Evolutionary conservation across 2,797 vertebrate genomes (phyloP).

Genomic region (Peromyscus aztecus): DNA sequence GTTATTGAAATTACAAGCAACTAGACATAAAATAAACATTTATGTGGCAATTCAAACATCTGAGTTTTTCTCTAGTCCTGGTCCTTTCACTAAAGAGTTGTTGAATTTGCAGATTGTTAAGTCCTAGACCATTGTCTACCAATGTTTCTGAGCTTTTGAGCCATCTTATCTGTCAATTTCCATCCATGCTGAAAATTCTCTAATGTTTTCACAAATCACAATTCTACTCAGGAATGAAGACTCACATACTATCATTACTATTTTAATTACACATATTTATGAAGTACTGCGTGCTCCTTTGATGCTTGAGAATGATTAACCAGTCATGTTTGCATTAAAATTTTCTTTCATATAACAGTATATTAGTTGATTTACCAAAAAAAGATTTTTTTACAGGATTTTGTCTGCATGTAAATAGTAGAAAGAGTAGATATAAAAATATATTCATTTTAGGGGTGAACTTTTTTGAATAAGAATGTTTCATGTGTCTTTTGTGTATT

Average conservation of each 20-base stretch:
- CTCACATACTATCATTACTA: not conserved
- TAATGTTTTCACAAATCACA: conserved; percentile 28
- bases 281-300: not conserved
- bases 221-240: not conserved
- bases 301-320: not conserved
- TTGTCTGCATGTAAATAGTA: not conserved
- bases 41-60: not conserved
- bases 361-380: conserved; percentile 29
- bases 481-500: not conserved
- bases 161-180: not conserved
- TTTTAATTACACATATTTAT: not conserved
- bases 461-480: not conserved
- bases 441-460: not conserved
- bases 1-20: conserved; percentile 31
- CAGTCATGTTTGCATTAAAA: not conserved
- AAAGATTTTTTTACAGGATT: not conserved
- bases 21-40: not conserved
- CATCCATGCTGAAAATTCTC: conserved; percentile 29
- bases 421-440: not conserved
- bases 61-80: not conserved
- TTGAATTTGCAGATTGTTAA: not conserved
- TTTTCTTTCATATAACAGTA: conserved; percentile 15
- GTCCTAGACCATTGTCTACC: not conserved
- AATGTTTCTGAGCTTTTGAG: not conserved
- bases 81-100: not conserved